These are phyloP conservation scores for Oryzias dopingdopingensis DNA, from an alignment of 2,797 vertebrate species.

Conservation along the genomic window DNA sequence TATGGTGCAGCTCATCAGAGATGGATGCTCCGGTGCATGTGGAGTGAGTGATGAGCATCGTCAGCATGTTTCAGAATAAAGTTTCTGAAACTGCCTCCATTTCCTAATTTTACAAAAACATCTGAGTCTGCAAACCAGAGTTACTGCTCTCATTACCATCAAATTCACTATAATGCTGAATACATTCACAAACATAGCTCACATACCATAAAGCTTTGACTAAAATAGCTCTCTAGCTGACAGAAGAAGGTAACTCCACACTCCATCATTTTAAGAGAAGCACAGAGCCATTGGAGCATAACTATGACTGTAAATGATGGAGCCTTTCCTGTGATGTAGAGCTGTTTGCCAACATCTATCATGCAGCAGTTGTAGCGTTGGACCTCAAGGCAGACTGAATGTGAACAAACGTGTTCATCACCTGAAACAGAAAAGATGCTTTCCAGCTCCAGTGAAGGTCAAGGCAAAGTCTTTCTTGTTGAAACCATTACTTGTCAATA, in stretches of 20 bases:
- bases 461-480: constrained; percentile 11
- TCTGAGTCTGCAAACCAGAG: constrained; percentile 3
- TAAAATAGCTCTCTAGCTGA: constrained; percentile 15
- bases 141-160: constrained; percentile 14
- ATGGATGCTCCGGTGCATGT: constrained; percentile 26
- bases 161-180: constrained; percentile 7
- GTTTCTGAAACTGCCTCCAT: constrained; percentile 38
- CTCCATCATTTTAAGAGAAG: constrained; percentile 26
- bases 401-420: constrained; percentile 38
- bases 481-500: constrained; percentile 1
- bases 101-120: constrained; percentile 8
- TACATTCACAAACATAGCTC: constrained; percentile 16
- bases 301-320: constrained; percentile 23
- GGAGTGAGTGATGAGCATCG: constrained; percentile 38
- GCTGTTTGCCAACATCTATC: constrained; percentile 36
- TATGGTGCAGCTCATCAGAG: constrained; percentile 23
- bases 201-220: constrained; percentile 10
- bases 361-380: constrained; percentile 21
- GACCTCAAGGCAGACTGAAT: constrained; percentile 30
- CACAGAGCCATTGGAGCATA: constrained; percentile 7
- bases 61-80: constrained; percentile 51
- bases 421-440: constrained; percentile 18
- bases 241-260: constrained; percentile 6
- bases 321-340: constrained; percentile 41
- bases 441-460: constrained; percentile 41